phyloP scores from a whole-genome alignment of 2,113 vertebrate species.

The Alligator mississippiensis region DNA sequence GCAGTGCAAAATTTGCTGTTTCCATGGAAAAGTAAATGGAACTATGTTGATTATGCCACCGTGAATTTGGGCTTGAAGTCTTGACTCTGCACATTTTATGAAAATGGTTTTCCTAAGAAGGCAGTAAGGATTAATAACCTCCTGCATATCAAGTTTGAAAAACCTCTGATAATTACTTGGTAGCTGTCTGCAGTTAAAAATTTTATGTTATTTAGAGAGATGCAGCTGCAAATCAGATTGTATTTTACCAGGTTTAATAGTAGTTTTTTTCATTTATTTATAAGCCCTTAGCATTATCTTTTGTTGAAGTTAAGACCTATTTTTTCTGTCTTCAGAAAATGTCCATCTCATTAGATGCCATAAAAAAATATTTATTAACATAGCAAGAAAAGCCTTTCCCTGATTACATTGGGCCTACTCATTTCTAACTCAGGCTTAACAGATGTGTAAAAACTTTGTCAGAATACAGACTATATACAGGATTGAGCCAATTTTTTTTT shows the following conservation, averaged over 20 bases:
- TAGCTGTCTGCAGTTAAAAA: too few species aligned
- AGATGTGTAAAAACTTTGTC: neutral
- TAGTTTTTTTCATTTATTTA: neutral
- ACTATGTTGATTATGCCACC: too few species aligned
- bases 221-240: neutral
- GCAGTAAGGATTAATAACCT: neutral
- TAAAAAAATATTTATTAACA: neutral
- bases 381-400: neutral
- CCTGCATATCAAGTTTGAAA: neutral
- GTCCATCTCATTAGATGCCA: rapidly evolving
- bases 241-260: neutral
- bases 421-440: neutral
- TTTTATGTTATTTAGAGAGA: neutral
- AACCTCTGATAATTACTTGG: too few species aligned
- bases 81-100: neutral
- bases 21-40: too few species aligned
- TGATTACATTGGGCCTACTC: rapidly evolving
- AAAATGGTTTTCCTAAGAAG: neutral
- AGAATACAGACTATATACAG: neutral
- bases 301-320: neutral
- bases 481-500: neutral
- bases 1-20: too few species aligned
- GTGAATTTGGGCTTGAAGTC: too few species aligned
- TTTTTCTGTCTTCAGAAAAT: neutral
- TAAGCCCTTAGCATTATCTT: neutral